phyloP scores from a whole-genome alignment of 2,797 vertebrate species.

The Lateolabrax maculatus region DNA sequence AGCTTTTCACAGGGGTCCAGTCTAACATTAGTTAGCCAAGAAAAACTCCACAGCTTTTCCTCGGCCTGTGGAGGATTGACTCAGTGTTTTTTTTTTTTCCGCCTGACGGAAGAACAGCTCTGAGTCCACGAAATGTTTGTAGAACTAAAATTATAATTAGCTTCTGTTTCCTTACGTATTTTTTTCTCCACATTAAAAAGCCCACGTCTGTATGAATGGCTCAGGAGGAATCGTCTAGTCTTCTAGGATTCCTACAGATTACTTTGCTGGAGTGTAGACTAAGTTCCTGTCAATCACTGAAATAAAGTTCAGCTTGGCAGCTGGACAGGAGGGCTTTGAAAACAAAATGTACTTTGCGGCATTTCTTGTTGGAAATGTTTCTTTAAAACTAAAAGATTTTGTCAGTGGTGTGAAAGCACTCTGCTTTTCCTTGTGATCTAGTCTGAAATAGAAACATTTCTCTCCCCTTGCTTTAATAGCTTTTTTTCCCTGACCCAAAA shows the following conservation, averaged over 20 bases:
- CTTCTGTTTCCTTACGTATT: conserved; percentile 35
- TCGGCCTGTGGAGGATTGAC: conserved; percentile 55
- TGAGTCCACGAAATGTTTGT: conserved; percentile 53
- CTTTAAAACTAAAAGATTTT: conserved; percentile 57
- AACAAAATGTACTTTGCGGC: conserved; percentile 36
- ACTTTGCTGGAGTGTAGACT: conserved; percentile 16
- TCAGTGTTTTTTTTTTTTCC: conserved; percentile 26
- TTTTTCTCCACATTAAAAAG: conserved; percentile 30
- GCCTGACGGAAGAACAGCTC: conserved; percentile 45
- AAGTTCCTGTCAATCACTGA: conserved; percentile 56
- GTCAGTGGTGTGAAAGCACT: conserved; percentile 51
- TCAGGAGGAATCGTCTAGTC: conserved; percentile 34
- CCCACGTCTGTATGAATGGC: conserved; percentile 13
- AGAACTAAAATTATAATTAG: conserved; percentile 61
- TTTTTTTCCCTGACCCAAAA: conserved; percentile 61
- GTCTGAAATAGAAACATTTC: conserved; percentile 63
- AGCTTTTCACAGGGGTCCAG: conserved; percentile 16
- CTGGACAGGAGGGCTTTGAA: conserved; percentile 56
- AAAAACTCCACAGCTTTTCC: conserved; percentile 24
- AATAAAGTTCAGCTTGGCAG: conserved; percentile 57
- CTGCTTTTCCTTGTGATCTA: conserved; percentile 39
- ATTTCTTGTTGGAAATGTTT: conserved; percentile 50
- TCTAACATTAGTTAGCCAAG: conserved; percentile 16
- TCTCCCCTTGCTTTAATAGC: conserved; percentile 61
- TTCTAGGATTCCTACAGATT: conserved; percentile 36